Base-by-base conservation (phyloP, 2,888 invertebrate genomes). In the Hypolimnas misippus region DNA sequence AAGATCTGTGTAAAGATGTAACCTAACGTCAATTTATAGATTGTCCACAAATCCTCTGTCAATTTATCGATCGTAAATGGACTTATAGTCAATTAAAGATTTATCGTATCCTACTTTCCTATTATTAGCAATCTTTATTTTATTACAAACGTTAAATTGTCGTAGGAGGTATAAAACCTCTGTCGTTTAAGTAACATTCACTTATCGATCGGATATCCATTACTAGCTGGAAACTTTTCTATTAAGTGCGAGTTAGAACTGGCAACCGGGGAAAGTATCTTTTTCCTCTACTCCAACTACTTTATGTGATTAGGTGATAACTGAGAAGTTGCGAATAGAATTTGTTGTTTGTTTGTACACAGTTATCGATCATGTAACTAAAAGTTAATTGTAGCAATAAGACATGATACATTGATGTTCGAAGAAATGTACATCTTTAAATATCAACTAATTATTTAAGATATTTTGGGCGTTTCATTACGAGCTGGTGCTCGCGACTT, bases 231-330 rank as follows among this genome's bases (percentile, higher is more conserved):
- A 65, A 81, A 82, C 76, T 82, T 81, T 79, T 79, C 78, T 76
- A 79, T 81, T 79, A 78, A 75, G 70, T 76, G 70, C 68, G 65
- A 74, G 75, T 74, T 73, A 72, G 63, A 70, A 76, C 73, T 78
- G 74, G 54, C 67, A 60, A 31, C 29, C 46, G 35, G 44, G 25
- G 3, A 70, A 72, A 76, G 73, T 77, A 75, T 77, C 72, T 72
- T 72, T 74, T 73, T 69, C 70, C 70, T 61, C 57, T 69, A 57
- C 71, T 70, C 71, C 64, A 70, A 77, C 73, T 77, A 79, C 72
- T 77, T 76, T 73, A 78, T 68, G 70, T 76, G 77, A 77, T 80
- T 76, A 77, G 59, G 54, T 58, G 66, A 66, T 64, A 63, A 67
- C 66, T 65, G 61, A 49, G 38, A 40, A 54, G 55, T 61, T 57